Base-by-base conservation (phyloP, 1,140 invertebrate species). In the Sycophila sp. region DNA sequence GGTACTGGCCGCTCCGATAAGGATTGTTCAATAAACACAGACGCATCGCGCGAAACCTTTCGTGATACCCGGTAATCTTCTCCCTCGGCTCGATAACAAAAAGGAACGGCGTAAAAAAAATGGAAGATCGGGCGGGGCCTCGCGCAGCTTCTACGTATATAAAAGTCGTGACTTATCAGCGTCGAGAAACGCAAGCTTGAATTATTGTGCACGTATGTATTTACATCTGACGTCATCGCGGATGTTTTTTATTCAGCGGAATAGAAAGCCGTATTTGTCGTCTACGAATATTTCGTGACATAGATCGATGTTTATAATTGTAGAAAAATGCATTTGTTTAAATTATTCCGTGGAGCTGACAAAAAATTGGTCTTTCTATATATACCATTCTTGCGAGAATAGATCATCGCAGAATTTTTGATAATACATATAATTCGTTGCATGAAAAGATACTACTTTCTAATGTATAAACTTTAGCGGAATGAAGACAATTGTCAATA, bases 11-110 rank as follows among this genome's bases (percentile, higher is more conserved):
- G 58, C 10, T 5, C 47, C 28, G 78, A 80, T 80, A 78, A 80
- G 74, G 56, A 58, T 58, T 51, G 47, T 74, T 73, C 56, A 47
- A 75, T 74, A 78, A 80, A 80, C 72, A 79, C n/a, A 78, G 49
- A 75, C 45, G 30, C 75, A 53, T 53, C 68, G 13, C 26, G 24
- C 66, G 26, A 55, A 71, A 71, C 74, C 73, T 77, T 77, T 71
- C 65, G 74, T 74, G 75, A 73, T 56, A 69, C 49, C 73, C 58
- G n/a, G 51, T 73, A 76, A 76, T 77, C 76, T 72, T 38, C 24
- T 40, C 24, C 38, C 30, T 56, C 17, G 19, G 36, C 64, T 66
- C 34, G 72, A 70, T 69, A 71, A 71, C 40, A 72, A 11, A 63
- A 51, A 56, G 68, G 62, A 60, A 55, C 63, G 34, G 42, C 0